These are phyloP conservation scores for Cotesia typhae DNA, from an alignment of 1,140 invertebrate species.

Conservation along the genomic window DNA sequence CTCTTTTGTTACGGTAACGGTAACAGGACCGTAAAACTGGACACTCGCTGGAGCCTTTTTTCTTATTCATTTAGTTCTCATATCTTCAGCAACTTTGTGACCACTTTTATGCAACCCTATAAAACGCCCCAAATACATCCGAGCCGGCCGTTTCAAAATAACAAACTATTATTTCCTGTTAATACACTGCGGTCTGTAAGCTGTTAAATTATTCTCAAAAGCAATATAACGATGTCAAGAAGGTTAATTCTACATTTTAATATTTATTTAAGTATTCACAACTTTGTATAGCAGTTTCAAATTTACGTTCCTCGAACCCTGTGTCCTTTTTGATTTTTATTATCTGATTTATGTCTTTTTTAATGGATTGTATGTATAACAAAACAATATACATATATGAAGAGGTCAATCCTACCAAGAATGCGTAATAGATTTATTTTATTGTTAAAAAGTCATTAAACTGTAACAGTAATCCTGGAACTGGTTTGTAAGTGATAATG, in stretches of 20 bases:
- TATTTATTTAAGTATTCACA: too few relatives aligned
- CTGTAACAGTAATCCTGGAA: neutral
- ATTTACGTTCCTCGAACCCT: neutral
- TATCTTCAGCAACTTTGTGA: slow-evolving; percentile 34
- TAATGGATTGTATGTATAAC: too few relatives aligned
- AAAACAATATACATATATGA: neutral
- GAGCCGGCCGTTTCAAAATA: slow-evolving; percentile 25
- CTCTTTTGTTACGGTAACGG: slow-evolving; percentile 40
- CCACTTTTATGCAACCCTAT: slow-evolving; percentile 34
- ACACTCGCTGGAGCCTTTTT: too few relatives aligned
- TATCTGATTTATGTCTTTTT: too few relatives aligned
- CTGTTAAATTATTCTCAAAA: too few relatives aligned
- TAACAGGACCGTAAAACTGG: slow-evolving; percentile 2
- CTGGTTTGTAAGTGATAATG: slow-evolving; percentile 33
- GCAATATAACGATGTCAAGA: too few relatives aligned
- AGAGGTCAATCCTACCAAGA: neutral
- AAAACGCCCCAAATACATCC: slow-evolving; percentile 36
- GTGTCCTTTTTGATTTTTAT: slow-evolving; percentile 15
- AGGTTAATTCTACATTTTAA: too few relatives aligned
- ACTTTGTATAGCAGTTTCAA: too few relatives aligned
- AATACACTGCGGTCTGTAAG: neutral
- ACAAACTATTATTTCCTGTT: slow-evolving; percentile 9
- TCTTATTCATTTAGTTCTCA: too few relatives aligned
- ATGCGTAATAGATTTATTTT: neutral
- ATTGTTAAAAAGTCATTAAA: too few relatives aligned